phyloP scores from a whole-genome alignment of 2,888 invertebrate species.

The Habroteleia sp. region DNA sequence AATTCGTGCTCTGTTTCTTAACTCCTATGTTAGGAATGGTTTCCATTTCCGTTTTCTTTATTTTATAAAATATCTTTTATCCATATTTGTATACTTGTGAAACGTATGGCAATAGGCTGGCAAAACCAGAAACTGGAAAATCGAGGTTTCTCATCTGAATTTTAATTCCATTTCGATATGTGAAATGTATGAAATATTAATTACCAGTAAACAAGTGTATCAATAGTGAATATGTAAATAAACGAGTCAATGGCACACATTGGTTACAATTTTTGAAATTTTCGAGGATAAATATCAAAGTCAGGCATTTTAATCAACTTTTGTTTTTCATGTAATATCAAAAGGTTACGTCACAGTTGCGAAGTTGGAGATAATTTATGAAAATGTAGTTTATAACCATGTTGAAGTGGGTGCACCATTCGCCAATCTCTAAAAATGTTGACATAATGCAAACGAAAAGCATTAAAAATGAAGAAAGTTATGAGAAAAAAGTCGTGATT shows the following conservation, averaged over 20 bases:
- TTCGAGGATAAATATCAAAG: no score
- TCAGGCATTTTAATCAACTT: no score
- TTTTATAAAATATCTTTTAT: constrained; percentile 27
- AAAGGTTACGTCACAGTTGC: no score
- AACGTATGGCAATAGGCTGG: constrained; percentile 21
- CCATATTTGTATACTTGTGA: constrained; percentile 23
- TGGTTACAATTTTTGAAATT: no score
- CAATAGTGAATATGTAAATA: no score
- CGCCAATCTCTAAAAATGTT: constrained; percentile 73
- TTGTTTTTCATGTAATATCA: no score
- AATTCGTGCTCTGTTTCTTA: constrained; percentile 54
- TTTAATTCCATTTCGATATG: constrained; percentile 1
- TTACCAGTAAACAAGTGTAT: neutral
- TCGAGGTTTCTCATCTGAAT: constrained; percentile 10
- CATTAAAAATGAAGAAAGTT: constrained; percentile 21
- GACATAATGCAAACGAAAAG: constrained; percentile 40
- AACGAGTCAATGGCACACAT: no score
- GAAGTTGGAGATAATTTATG: no score
- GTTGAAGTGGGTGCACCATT: constrained; percentile 79
- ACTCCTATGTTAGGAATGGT: constrained; percentile 24
- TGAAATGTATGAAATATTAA: constrained; percentile 4
- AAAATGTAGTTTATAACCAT: constrained; percentile 68
- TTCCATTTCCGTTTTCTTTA: constrained; percentile 38
- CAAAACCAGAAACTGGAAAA: constrained; percentile 37
- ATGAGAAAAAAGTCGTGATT: neutral